Base-by-base conservation (phyloP, 2,113 vertebrate species). In the Pomatostomus ruficeps region DNA sequence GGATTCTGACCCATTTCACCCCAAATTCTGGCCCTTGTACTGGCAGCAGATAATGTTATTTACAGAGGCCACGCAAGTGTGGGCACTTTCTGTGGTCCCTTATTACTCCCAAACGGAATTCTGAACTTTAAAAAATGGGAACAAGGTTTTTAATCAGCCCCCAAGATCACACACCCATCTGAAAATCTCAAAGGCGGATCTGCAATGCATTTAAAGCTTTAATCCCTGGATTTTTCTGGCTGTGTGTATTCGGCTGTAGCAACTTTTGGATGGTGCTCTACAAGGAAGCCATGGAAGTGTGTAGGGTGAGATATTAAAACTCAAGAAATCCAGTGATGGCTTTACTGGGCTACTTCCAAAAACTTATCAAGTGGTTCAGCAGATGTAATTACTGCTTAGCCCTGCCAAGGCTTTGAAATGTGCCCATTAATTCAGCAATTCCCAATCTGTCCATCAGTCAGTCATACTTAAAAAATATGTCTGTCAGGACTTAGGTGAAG, bases 381-480 rank as follows among this genome's bases (percentile, higher is more conserved):
- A 97, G 95, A 97, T 97, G 92, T 98, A 98, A 98, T 98, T 98
- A 98, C 97, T 97, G 97, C 84, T 85, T 91, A 97, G 95, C 85
- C 89, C 96, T 98, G 97, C 98, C 98, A 98, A 98, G 95, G 85
- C 96, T 97, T 96, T 98, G 94, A 98, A 98, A 98, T 95, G 78
- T 97, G 96, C 93, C 97, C 97, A 98, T 98, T 98, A 98, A 98
- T 97, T 98, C 95, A 96, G 94, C 94, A 98, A 98, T 97, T 98
- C 96, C 96, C 97, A 98, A 96, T 97, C 97, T 98, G 97, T 98
- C 96, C 94, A 98, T 98, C 97, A 98, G 97, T 98, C 98, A 98
- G 96, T 98, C 98, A 98, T 98, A 98, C 97, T 98, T 98, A 97
- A 97, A 98, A 98, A 98, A 98, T 97, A 97, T 98, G 97, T 97